These are phyloP conservation scores for Hoplodrina blanda DNA, from an alignment of 2,888 invertebrate species.

Conservation along the genomic window DNA sequence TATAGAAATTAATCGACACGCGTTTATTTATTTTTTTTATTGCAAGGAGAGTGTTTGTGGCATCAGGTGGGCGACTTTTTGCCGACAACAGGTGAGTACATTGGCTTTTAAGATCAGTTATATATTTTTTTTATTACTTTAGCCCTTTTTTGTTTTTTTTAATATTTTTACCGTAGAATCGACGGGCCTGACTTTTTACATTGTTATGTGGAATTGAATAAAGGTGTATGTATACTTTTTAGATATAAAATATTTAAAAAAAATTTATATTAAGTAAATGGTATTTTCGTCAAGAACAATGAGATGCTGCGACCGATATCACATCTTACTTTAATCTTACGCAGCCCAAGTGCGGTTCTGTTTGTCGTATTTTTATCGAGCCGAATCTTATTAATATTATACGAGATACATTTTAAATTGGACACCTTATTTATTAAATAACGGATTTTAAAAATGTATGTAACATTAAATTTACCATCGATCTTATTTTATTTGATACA, in stretches of 20 bases:
- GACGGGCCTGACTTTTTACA: background rate
- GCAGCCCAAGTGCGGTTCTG: background rate
- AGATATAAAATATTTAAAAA: too few species aligned
- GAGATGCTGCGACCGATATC: background rate
- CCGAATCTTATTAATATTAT: background rate
- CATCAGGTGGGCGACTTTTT: slow-evolving; percentile 60
- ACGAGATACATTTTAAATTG: background rate
- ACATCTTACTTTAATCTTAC: background rate
- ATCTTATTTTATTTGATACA: background rate
- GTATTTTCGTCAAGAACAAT: background rate
- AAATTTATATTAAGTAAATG: background rate
- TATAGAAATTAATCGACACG: slow-evolving; percentile 45
- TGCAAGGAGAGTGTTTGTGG: slow-evolving; percentile 64
- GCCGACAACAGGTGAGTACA: slow-evolving; percentile 72
- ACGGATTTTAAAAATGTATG: background rate
- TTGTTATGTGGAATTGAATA: slow-evolving; percentile 1
- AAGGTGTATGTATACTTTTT: background rate
- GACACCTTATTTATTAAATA: background rate
- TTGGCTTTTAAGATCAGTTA: slow-evolving; percentile 1
- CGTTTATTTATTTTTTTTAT: slow-evolving; percentile 53
- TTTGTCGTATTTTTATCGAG: background rate
- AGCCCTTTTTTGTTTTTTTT: slow-evolving; percentile 1
- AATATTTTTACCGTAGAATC: background rate
- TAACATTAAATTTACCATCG: background rate
- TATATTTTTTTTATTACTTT: slow-evolving; percentile 10